Conservation (phyloP, 2,797 vertebrate species). For the Lepilemur septentrionalis region DNA sequence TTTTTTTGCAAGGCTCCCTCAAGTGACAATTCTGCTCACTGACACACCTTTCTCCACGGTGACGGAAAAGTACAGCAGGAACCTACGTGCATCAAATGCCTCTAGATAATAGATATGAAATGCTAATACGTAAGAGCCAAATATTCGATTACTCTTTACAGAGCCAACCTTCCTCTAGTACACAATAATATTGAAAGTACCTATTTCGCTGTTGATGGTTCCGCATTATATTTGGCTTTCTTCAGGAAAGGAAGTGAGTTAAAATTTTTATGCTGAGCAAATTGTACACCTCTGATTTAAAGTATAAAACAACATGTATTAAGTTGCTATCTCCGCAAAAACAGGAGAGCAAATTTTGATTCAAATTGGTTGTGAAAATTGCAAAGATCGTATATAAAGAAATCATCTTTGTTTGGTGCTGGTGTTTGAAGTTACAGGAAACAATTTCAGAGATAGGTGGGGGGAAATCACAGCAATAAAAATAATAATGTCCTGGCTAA, state of each 20-base stretch:
- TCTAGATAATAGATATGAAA: not conserved
- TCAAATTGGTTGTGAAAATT: not conserved
- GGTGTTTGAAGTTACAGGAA: not conserved
- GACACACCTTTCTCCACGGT: not conserved
- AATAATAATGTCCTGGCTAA: not conserved
- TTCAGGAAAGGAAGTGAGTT: not conserved
- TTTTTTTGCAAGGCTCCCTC: constrained; percentile 18
- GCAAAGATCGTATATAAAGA: too few species aligned
- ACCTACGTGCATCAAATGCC: not conserved
- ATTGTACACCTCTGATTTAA: not conserved
- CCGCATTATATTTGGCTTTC: not conserved
- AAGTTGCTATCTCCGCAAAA: not conserved
- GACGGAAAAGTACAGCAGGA: not conserved
- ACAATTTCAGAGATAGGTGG: not conserved
- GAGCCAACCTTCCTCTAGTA: not conserved
- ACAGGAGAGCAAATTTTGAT: not conserved
- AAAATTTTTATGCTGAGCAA: not conserved
- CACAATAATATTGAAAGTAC: too few species aligned
- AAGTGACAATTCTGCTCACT: not conserved
- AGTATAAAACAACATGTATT: not conserved
- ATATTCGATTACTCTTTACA: not conserved
- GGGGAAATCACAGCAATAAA: not conserved
- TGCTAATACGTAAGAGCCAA: not conserved
- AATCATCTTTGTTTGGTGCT: not conserved
- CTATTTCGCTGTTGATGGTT: not conserved